phyloP scores from a whole-genome alignment of 2,888 invertebrate genomes.

The Eudemis profundana region DNA sequence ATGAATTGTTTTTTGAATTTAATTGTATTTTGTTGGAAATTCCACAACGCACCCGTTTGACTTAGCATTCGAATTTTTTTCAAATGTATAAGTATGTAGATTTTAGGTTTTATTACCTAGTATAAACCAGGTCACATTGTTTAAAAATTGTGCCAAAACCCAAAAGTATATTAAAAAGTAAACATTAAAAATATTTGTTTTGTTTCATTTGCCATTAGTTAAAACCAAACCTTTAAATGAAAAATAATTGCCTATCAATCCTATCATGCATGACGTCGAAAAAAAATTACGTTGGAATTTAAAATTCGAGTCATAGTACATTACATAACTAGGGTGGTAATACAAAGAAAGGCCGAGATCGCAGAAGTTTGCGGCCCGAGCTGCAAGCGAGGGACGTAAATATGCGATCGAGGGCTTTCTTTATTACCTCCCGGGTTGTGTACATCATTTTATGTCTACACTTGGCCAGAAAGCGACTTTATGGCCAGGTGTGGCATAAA shows the following conservation, averaged over 20 bases:
- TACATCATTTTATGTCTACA: too few relatives aligned
- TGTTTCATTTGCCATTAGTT: constrained; percentile 59
- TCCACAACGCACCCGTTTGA: constrained; percentile 50
- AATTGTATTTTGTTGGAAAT: constrained; percentile 54
- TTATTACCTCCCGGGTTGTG: too few relatives aligned
- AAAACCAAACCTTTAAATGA: not conserved
- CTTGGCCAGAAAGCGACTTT: too few relatives aligned
- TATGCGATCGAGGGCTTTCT: too few relatives aligned
- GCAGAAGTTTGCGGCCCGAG: too few relatives aligned
- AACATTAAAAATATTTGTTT: constrained; percentile 67
- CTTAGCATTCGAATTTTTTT: constrained; percentile 67
- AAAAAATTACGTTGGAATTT: not conserved
- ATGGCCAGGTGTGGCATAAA: too few relatives aligned
- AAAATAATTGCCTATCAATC: too few relatives aligned
- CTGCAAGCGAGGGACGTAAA: too few relatives aligned
- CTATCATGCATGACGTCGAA: too few relatives aligned
- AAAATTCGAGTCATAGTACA: too few relatives aligned
- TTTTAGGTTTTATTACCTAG: constrained; percentile 81
- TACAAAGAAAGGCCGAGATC: too few relatives aligned
- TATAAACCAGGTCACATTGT: constrained; percentile 83
- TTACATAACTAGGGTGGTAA: too few relatives aligned
- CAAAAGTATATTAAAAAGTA: constrained; percentile 84
- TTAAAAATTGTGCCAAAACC: constrained; percentile 85
- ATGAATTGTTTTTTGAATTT: constrained; percentile 52
- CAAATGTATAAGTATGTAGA: constrained; percentile 77